Percentiles rank a stretch among this genome's conserved stretches.
phyloP scores from a whole-genome alignment of 1,140 invertebrate genomes.

The Melitaea cinxia region DNA sequence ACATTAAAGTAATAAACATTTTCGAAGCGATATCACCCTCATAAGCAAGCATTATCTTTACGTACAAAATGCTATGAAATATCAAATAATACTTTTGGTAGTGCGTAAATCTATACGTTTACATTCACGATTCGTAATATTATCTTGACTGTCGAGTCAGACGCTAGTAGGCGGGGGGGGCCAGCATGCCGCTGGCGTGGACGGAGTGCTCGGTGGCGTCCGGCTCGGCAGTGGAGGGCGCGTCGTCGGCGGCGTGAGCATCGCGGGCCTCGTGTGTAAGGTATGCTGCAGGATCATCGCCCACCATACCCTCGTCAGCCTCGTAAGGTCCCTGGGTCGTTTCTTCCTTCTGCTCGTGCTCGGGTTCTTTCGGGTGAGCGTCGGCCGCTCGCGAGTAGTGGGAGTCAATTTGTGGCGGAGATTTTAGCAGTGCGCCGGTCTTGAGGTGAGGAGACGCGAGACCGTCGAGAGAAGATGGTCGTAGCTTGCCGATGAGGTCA shows the following conservation, averaged over 20 bases:
- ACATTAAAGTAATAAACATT: constrained; percentile 54
- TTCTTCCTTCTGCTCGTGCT: constrained; percentile 71
- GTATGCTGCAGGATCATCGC: constrained; percentile 79
- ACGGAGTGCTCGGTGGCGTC: constrained; percentile 80
- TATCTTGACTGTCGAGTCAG: constrained; percentile 50
- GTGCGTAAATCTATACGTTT: constrained; percentile 60
- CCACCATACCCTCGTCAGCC: constrained; percentile 78
- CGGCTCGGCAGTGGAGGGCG: constrained; percentile 82
- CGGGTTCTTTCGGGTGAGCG: constrained; percentile 68
- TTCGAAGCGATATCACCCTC: constrained; percentile 55
- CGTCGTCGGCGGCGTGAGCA: constrained; percentile 65
- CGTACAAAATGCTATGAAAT: constrained; percentile 57
- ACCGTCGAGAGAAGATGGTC: constrained; percentile 78
- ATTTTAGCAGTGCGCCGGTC: constrained; percentile 65
- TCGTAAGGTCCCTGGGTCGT: constrained; percentile 81
- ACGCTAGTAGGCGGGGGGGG: constrained; percentile 77
- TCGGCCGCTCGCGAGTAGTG: constrained; percentile 78
- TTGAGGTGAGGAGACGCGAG: constrained; percentile 79
- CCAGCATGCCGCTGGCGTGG: constrained; percentile 80
- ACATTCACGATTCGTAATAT: constrained; percentile 36
- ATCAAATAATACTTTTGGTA: constrained; percentile 79
- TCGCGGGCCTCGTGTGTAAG: constrained; percentile 57
- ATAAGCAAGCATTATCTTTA: constrained; percentile 59
- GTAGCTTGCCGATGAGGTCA: constrained; percentile 78
- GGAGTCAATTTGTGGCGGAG: constrained; percentile 75